Evolutionary conservation across 2,797 vertebrate species (phyloP).

Genomic region (Pseudomugil tenellus): DNA sequence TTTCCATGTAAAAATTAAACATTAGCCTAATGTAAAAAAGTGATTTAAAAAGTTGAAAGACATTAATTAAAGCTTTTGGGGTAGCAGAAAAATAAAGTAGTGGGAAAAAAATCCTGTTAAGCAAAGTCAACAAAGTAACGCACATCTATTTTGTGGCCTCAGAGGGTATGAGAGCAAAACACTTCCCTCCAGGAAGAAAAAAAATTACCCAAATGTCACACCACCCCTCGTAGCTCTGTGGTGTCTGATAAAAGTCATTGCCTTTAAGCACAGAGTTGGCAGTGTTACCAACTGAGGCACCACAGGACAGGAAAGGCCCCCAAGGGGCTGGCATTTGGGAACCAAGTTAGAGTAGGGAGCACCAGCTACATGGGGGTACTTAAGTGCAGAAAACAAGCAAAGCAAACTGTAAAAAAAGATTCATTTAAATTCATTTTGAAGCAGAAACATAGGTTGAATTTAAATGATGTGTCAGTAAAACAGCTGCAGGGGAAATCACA

Average conservation of each 20-base stretch:
- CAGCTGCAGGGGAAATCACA: slow-evolving; percentile 12
- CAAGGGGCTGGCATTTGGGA: slow-evolving; percentile 76
- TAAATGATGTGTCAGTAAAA: slow-evolving; percentile 15
- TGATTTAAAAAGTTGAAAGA: slow-evolving; percentile 8
- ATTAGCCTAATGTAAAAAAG: not conserved
- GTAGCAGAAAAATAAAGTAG: not conserved
- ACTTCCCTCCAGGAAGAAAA: slow-evolving; percentile 32
- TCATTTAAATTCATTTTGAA: slow-evolving; percentile 20
- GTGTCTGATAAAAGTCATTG: slow-evolving; percentile 69
- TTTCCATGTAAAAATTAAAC: not conserved
- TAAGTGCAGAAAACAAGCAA: slow-evolving; percentile 34
- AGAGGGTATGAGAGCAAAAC: slow-evolving; percentile 28
- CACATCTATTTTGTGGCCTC: slow-evolving; percentile 18
- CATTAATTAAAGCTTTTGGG: not conserved
- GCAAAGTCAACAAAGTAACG: slow-evolving; percentile 5
- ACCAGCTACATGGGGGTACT: slow-evolving; percentile 48
- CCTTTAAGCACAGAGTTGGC: slow-evolving; percentile 72
- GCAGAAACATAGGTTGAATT: slow-evolving; percentile 18
- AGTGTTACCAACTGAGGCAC: slow-evolving; percentile 70
- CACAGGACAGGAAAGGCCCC: slow-evolving; percentile 73
- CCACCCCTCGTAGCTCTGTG: slow-evolving; percentile 62
- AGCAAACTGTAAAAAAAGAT: too few species aligned
- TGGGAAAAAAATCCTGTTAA: not conserved
- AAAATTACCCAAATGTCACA: slow-evolving; percentile 73
- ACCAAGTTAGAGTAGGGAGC: slow-evolving; percentile 55